phyloP scores from a whole-genome alignment of 2,888 invertebrate species.

The Lepidocyrtoides sp. region DNA sequence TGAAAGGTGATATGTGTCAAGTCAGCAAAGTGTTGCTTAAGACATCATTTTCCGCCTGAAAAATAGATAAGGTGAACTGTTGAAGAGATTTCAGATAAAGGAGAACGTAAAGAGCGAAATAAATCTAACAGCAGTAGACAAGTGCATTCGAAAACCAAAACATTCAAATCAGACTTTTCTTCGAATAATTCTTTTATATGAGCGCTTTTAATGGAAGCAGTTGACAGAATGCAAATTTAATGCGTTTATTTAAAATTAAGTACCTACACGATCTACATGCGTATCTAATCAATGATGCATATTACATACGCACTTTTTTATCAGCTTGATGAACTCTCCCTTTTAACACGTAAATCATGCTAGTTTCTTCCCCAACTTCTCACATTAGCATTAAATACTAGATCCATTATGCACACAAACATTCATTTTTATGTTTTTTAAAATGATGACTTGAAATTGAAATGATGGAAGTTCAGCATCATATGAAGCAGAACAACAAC shows the following conservation, averaged over 20 bases:
- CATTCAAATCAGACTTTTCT: neutral
- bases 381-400: constrained; percentile 54
- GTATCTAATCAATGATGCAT: constrained; percentile 57
- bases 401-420: constrained; percentile 42
- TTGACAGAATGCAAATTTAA: constrained; percentile 63
- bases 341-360: constrained; percentile 59
- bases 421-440: constrained; percentile 44
- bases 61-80: neutral
- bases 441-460: constrained; percentile 47
- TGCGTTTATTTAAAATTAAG: constrained; percentile 33
- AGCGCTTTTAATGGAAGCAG: constrained; percentile 33
- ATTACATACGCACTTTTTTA: constrained; percentile 44
- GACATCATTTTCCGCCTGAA: constrained; percentile 30
- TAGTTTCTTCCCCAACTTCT: constrained; percentile 48
- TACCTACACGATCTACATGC: constrained; percentile 53
- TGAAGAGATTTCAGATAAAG: neutral
- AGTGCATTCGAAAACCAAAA: neutral
- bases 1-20: constrained; percentile 27
- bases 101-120: neutral
- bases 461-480: constrained; percentile 46
- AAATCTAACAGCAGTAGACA: neutral
- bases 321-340: constrained; percentile 53
- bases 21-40: neutral
- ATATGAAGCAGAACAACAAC: constrained; percentile 57
- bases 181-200: constrained; percentile 6